phyloP scores from a whole-genome alignment of 2,888 invertebrate species.

The Epirrhoe alternata region DNA sequence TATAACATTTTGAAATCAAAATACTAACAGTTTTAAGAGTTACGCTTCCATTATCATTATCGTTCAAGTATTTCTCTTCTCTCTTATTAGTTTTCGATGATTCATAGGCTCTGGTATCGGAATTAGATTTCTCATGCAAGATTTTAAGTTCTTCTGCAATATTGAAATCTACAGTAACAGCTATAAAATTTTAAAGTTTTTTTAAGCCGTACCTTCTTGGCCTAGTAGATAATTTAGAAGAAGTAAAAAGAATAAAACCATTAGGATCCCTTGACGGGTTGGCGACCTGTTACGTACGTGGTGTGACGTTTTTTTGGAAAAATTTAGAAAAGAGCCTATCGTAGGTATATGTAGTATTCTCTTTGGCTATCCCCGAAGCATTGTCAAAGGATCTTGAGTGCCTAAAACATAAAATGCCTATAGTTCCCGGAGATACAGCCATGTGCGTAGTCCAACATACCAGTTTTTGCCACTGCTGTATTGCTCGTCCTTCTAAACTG shows the following conservation, averaged over 20 bases:
- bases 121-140: slow-evolving; percentile 6
- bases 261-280: too few relatives aligned
- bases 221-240: too few relatives aligned
- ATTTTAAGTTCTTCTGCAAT: slow-evolving; percentile 15
- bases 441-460: slow-evolving; percentile 27
- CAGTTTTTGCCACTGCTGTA: slow-evolving; percentile 33
- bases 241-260: too few relatives aligned
- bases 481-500: slow-evolving; percentile 51
- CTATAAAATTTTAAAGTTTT: neutral
- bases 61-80: neutral
- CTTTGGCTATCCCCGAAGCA: too few relatives aligned
- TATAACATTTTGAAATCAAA: neutral
- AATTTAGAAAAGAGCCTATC: too few relatives aligned
- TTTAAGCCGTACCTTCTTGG: too few relatives aligned
- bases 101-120: slow-evolving; percentile 1
- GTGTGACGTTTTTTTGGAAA: too few relatives aligned
- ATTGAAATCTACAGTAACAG: neutral
- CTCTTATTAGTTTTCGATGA: neutral
- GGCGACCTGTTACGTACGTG: too few relatives aligned
- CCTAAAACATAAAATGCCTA: too few relatives aligned
- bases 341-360: too few relatives aligned
- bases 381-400: too few relatives aligned
- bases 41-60: slow-evolving; percentile 11
- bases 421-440: too few relatives aligned
- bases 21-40: slow-evolving; percentile 21